Conservation (phyloP, 2,888 invertebrate genomes). For the Diabrotica balteata region DNA sequence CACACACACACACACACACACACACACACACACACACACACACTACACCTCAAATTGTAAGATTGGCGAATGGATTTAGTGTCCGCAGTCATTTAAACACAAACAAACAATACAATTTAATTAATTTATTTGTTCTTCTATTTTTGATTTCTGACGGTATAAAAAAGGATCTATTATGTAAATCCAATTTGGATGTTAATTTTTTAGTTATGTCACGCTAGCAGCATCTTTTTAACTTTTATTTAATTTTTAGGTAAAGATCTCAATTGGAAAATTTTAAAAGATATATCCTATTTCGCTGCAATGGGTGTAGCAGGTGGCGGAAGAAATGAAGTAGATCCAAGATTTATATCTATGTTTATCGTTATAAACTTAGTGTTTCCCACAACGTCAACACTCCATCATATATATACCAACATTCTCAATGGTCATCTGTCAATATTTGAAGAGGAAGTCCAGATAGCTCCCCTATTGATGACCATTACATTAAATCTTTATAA, state of each 20-base stretch:
- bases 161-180: too few relatives aligned
- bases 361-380: conserved; percentile 86
- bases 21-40: too few relatives aligned
- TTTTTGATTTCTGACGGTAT: too few relatives aligned
- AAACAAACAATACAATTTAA: too few relatives aligned
- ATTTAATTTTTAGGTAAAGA: conserved; percentile 66
- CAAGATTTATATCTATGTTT: conserved; percentile 91
- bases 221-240: too few relatives aligned
- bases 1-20: too few relatives aligned
- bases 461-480: conserved; percentile 73
- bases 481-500: conserved; percentile 86
- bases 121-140: too few relatives aligned
- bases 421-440: conserved; percentile 76
- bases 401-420: conserved; percentile 84
- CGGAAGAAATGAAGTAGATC: conserved; percentile 89
- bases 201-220: too few relatives aligned
- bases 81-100: too few relatives aligned
- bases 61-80: too few relatives aligned
- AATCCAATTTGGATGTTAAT: too few relatives aligned
- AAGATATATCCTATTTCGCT: conserved; percentile 81
- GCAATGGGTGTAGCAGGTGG: conserved; percentile 91
- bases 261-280: conserved; percentile 86
- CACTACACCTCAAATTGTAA: too few relatives aligned
- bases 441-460: conserved; percentile 73
- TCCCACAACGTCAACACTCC: conserved; percentile 78